These are phyloP conservation scores for Danio choprae DNA, from an alignment of 2,797 vertebrate genomes.

Conservation along the genomic window DNA sequence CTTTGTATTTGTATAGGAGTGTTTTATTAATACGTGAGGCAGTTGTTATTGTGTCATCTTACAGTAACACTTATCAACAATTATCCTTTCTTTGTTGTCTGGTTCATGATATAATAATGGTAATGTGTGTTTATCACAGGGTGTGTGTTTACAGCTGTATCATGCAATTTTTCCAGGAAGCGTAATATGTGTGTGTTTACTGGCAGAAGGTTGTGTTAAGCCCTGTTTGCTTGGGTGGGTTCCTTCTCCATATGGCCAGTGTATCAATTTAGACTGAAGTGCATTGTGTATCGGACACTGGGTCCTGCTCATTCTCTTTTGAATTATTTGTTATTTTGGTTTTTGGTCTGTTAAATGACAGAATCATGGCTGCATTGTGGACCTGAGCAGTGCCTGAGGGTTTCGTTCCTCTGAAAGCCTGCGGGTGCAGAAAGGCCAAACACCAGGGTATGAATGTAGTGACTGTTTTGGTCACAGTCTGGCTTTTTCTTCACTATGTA, in stretches of 20 bases:
- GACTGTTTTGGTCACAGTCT: constrained; percentile 16
- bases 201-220: constrained; percentile 67
- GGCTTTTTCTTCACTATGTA: constrained; percentile 9
- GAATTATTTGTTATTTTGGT: not conserved
- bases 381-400: not conserved
- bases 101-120: constrained; percentile 27
- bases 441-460: not conserved
- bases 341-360: not conserved
- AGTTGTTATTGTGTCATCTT: not conserved
- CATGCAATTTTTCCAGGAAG: constrained; percentile 78
- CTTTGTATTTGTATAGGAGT: not conserved
- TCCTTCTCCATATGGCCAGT: constrained; percentile 40
- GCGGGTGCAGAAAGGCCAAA: not conserved
- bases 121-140: constrained; percentile 60
- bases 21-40: constrained; percentile 22
- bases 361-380: constrained; percentile 4
- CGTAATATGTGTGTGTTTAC: constrained; percentile 79
- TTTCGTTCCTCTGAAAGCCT: not conserved
- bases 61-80: constrained; percentile 1
- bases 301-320: not conserved
- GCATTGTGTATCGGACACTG: constrained; percentile 11
- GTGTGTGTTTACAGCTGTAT: constrained; percentile 70
- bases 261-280: constrained; percentile 29
- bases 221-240: constrained; percentile 24
- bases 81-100: constrained; percentile 24